Conservation (phyloP, 2,888 invertebrate genomes). For the Cheilosia vulpina region DNA sequence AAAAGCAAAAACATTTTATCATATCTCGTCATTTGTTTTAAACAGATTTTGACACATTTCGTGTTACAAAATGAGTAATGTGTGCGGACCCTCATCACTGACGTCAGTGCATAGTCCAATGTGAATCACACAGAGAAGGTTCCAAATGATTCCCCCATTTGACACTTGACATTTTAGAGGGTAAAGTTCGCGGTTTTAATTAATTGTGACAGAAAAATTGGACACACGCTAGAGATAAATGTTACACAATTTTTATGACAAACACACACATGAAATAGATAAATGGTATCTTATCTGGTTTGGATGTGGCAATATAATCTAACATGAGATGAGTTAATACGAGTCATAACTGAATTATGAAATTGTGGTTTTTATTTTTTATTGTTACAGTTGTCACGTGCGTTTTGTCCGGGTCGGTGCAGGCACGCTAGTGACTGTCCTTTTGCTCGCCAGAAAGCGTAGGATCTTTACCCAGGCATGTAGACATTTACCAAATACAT, state of each 20-base stretch:
- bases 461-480: too few relatives aligned
- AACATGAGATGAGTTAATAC: too few relatives aligned
- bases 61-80: conserved; percentile 39
- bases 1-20: conserved; percentile 39
- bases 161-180: conserved; percentile 3
- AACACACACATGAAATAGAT: neutral
- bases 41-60: conserved; percentile 68
- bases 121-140: neutral
- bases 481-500: too few relatives aligned
- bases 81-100: conserved; percentile 55
- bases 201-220: conserved; percentile 21
- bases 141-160: neutral
- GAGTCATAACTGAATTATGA: too few relatives aligned
- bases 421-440: too few relatives aligned
- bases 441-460: too few relatives aligned
- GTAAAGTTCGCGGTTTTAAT: conserved; percentile 22
- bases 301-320: too few relatives aligned
- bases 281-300: conserved; percentile 26
- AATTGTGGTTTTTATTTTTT: too few relatives aligned
- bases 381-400: too few relatives aligned
- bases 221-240: neutral
- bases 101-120: neutral
- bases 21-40: conserved; percentile 53
- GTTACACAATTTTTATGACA: neutral
- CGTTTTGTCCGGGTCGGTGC: too few relatives aligned